Conservation (phyloP, 2,113 vertebrate species). For the Platichthys flesus region DNA sequence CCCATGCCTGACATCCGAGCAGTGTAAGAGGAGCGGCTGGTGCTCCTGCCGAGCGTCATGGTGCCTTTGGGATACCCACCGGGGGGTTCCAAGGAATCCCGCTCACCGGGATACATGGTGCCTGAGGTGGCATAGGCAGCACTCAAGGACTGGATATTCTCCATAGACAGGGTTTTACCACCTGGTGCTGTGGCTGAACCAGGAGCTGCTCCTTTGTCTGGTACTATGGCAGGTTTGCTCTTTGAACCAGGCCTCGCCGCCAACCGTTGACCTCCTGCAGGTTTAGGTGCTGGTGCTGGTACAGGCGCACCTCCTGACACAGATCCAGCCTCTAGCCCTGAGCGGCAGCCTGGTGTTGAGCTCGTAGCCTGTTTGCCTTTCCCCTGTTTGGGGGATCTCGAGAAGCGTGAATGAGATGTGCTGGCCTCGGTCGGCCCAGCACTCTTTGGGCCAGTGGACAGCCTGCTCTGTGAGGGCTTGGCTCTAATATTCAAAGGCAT, state of each 20-base stretch:
- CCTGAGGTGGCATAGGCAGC: conserved; percentile 96
- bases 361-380: conserved; percentile 67
- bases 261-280: conserved; percentile 39
- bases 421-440: conserved; percentile 87
- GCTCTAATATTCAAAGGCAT: conserved; percentile 77
- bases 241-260: conserved; percentile 44
- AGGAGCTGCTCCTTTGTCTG: conserved; percentile 41
- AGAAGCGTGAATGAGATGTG: conserved; percentile 89
- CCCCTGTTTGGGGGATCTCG: conserved; percentile 82
- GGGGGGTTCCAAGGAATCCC: conserved; percentile 88
- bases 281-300: conserved; percentile 46
- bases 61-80: conserved; percentile 92
- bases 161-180: conserved; percentile 96
- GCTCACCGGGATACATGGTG: conserved; percentile 93
- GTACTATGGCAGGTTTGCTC: conserved; percentile 42
- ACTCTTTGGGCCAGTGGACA: conserved; percentile 89
- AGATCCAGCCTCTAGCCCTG: conserved; percentile 73
- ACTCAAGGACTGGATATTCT: conserved; percentile 98
- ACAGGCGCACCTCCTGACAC: conserved; percentile 75
- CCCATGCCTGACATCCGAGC: conserved; percentile 88
- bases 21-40: conserved; percentile 87
- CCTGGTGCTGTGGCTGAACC: conserved; percentile 76
- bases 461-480: conserved; percentile 75
- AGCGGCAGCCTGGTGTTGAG: conserved; percentile 68
- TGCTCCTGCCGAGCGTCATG: conserved; percentile 94